Conservation (phyloP, 2,888 invertebrate genomes). For the Osmoderma eremita region DNA sequence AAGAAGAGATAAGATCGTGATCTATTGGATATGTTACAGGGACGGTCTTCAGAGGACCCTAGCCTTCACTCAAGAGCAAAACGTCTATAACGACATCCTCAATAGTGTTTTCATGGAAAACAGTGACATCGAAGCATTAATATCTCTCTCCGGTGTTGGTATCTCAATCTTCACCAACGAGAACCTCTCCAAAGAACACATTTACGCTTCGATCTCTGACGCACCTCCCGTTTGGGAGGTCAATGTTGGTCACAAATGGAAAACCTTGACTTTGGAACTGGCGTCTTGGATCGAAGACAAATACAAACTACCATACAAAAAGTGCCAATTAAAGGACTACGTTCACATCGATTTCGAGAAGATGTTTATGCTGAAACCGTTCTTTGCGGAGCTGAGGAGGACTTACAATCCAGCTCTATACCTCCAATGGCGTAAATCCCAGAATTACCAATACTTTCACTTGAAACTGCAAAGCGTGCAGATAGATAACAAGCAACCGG, state of each 20-base stretch:
- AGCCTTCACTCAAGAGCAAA: conserved; percentile 79
- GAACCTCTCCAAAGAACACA: conserved; percentile 70
- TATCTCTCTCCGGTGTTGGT: conserved; percentile 76
- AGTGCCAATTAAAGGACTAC: conserved; percentile 80
- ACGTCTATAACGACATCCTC: conserved; percentile 72
- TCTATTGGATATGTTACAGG: conserved; percentile 84
- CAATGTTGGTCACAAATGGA: conserved; percentile 82
- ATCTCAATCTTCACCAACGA: conserved; percentile 67
- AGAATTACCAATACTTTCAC: conserved; percentile 74
- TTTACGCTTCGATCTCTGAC: conserved; percentile 74
- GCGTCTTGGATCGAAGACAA: conserved; percentile 86
- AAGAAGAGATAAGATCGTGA: conserved; percentile 78
- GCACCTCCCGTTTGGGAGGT: conserved; percentile 84
- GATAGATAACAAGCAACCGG: conserved; percentile 72
- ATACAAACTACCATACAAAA: conserved; percentile 74
- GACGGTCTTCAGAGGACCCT: conserved; percentile 79
- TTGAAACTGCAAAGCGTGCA: conserved; percentile 74
- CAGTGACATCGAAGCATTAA: conserved; percentile 74
- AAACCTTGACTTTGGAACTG: conserved; percentile 78
- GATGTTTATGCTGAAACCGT: conserved; percentile 89
- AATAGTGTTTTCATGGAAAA: conserved; percentile 73
- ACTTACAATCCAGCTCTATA: conserved; percentile 80
- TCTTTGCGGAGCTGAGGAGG: conserved; percentile 80
- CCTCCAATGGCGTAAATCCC: conserved; percentile 77
- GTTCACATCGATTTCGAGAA: conserved; percentile 82